Conservation (phyloP, 2,888 invertebrate species). For the Scaptomyza tumidula region DNA sequence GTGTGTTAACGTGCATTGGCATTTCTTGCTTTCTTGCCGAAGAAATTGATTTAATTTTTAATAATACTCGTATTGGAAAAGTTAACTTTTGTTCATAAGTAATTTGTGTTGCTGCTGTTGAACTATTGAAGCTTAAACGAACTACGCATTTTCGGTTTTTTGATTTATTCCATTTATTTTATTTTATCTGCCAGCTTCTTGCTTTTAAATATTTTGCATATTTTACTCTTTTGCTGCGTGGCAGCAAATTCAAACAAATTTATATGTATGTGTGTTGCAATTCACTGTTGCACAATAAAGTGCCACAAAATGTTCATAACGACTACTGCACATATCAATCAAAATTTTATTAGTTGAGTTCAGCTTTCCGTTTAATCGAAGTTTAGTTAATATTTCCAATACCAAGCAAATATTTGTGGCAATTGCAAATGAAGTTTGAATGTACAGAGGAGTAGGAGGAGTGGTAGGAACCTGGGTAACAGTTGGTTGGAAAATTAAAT, state of each 20-base stretch:
- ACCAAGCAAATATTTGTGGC: slow-evolving; percentile 43
- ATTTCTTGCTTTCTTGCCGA: slow-evolving; percentile 4
- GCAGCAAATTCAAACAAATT: neutral
- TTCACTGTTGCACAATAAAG: slow-evolving; percentile 37
- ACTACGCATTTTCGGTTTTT: slow-evolving; percentile 6
- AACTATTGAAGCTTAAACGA: slow-evolving; percentile 14
- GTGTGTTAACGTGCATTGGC: slow-evolving; percentile 1
- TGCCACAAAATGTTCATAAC: slow-evolving; percentile 29
- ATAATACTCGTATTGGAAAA: slow-evolving; percentile 25
- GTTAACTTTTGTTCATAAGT: slow-evolving; percentile 14
- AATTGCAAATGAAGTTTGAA: slow-evolving; percentile 24
- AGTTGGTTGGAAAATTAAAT: slow-evolving; percentile 43
- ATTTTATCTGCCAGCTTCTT: slow-evolving; percentile 1
- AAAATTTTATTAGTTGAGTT: slow-evolving; percentile 43
- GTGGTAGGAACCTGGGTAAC: slow-evolving; percentile 22
- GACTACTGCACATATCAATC: slow-evolving; percentile 54
- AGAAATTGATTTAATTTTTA: slow-evolving; percentile 52
- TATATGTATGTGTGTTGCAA: too few species aligned
- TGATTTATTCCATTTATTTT: slow-evolving; percentile 14
- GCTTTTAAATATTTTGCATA: slow-evolving; percentile 36
- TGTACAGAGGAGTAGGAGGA: neutral
- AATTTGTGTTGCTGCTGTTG: slow-evolving; percentile 16
- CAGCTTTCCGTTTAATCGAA: slow-evolving; percentile 11
- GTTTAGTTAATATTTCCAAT: slow-evolving; percentile 15
- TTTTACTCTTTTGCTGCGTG: slow-evolving; percentile 5